These are phyloP conservation scores for Dicrurus megarhynchus DNA, from an alignment of 2,113 vertebrate species.

Conservation along the genomic window DNA sequence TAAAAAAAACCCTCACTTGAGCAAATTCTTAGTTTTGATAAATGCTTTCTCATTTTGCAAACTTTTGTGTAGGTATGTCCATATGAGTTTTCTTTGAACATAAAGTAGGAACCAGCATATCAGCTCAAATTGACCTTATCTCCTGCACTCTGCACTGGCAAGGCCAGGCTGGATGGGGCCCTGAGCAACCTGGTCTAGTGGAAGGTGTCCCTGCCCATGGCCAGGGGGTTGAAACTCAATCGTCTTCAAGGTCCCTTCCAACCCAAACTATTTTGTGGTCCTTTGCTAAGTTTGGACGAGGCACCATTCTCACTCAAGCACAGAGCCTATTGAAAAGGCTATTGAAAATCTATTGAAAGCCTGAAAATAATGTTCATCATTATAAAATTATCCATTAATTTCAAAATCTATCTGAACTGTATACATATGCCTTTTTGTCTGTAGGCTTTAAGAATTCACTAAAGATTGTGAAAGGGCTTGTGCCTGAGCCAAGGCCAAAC, in stretches of 20 bases:
- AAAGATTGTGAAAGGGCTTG: neutral
- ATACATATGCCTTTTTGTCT: neutral
- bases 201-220: neutral
- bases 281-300: neutral
- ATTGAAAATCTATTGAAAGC: no score
- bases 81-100: neutral
- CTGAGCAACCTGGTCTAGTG: neutral
- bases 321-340: no score
- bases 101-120: neutral
- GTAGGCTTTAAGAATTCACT: neutral
- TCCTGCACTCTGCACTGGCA: neutral
- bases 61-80: neutral
- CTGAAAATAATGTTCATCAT: neutral
- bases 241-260: neutral
- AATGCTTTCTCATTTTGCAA: neutral
- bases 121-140: neutral
- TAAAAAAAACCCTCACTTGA: neutral
- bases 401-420: neutral
- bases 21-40: neutral
- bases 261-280: neutral
- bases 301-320: neutral
- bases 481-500: neutral
- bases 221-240: fast-evolving
- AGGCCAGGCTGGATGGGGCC: neutral
- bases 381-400: neutral